phyloP scores from a whole-genome alignment of 2,797 vertebrate genomes.

The Xenops minutus region DNA sequence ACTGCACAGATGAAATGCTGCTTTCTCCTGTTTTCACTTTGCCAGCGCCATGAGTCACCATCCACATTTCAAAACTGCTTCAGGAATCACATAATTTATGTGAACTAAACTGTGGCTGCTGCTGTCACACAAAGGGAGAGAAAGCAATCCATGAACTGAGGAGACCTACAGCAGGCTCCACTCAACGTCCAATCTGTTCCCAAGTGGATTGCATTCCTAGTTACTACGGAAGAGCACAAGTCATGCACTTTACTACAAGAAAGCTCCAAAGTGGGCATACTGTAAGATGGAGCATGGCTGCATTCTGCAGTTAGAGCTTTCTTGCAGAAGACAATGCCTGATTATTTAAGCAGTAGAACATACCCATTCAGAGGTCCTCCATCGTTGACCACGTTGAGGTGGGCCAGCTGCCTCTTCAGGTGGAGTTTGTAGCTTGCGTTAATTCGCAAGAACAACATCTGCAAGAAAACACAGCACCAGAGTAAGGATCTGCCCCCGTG shows the following conservation, averaged over 20 bases:
- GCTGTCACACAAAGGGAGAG: not conserved
- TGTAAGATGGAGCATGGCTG: accelerated
- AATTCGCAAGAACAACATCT: conserved; percentile 94
- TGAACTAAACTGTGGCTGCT: not conserved
- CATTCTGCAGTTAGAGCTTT: not conserved
- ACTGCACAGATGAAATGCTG: not conserved
- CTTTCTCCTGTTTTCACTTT: not conserved
- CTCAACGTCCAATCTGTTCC: accelerated
- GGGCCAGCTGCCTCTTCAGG: conserved; percentile 91
- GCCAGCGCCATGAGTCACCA: not conserved
- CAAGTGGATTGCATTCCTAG: not conserved
- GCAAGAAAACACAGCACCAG: not conserved
- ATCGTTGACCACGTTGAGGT: conserved; percentile 91
- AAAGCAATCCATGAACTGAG: not conserved
- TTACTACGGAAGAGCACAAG: not conserved
- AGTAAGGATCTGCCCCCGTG: not conserved
- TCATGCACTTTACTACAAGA: not conserved
- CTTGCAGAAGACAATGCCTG: not conserved
- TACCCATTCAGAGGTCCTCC: conserved; percentile 96
- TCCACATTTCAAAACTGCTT: not conserved
- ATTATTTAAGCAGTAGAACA: not conserved
- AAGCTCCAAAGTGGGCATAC: not conserved
- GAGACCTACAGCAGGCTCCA: not conserved
- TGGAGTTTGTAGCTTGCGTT: conserved; percentile 92
- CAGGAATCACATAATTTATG: not conserved